phyloP scores from a whole-genome alignment of 2,888 invertebrate genomes.

The Drosophila tanythrix region DNA sequence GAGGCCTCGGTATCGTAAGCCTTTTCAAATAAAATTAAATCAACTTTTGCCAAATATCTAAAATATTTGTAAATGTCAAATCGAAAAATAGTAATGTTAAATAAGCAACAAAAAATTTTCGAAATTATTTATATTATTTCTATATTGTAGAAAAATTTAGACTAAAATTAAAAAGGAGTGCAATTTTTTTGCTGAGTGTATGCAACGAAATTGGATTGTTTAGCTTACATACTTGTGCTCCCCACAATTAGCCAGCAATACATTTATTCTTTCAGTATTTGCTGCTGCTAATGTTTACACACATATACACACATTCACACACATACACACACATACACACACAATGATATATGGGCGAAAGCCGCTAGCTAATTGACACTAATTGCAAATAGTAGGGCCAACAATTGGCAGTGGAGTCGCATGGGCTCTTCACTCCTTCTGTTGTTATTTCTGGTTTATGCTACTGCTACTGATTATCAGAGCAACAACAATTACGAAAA shows the following conservation, averaged over 20 bases:
- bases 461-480: conserved; percentile 40
- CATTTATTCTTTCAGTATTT: conserved; percentile 9
- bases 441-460: conserved; percentile 38
- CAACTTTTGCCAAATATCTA: no score
- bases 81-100: neutral
- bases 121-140: neutral
- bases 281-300: conserved; percentile 9
- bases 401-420: conserved; percentile 35
- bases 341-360: conserved; percentile 27
- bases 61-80: neutral
- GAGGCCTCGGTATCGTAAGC: no score
- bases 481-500: conserved; percentile 28
- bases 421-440: conserved; percentile 3
- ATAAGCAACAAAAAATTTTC: neutral
- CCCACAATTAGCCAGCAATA: conserved; percentile 11
- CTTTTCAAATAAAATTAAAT: no score
- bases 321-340: neutral
- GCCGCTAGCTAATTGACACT: conserved; percentile 65
- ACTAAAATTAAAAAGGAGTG: neutral
- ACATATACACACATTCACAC: conserved; percentile 12
- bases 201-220: neutral
- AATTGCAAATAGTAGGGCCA: conserved; percentile 63
- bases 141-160: neutral
- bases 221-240: neutral
- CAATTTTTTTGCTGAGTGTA: neutral